Evolutionary conservation across 2,113 vertebrate genomes (phyloP), one percentile per base, ranked within the genome.

Genomic region (Poeciliopsis prolifica): DNA sequence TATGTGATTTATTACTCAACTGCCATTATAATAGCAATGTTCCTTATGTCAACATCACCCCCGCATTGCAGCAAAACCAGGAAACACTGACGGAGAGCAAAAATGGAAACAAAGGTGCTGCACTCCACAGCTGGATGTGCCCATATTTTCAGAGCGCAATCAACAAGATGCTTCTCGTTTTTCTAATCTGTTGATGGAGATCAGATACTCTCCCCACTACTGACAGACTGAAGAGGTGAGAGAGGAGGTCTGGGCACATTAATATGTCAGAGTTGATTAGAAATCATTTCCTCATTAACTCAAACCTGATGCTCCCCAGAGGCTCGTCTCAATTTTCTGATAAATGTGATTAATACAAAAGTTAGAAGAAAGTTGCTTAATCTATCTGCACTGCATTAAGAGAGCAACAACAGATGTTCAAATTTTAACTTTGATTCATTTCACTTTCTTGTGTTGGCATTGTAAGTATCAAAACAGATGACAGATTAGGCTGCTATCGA

Each of bases 261-360:
- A 61, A 37, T n/a, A 72, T 40, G 37, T n/a, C 8, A 9, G 58
- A 37, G 58, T 1, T 33, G 64, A 77, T 71, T 31, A 61, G 8
- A 51, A 74, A 72, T 72, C 7, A 65, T 58, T 78, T 80, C 70
- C 74, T 86, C 48, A 35, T 74, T 72, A 62, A 65, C 48, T 74
- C 15, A 26, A 82, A 35, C 40, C 58, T 4, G 8, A 8, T 0
- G 19, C 51, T 62, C 67, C 70, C 35, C 7, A 2, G 31, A 54
- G 72, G 30, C 63, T 65, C 14, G 14, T 15, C 31, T 30, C 72
- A 63, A 26, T 65, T 72, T 24, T 44, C 24, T 42, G 35, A 37
- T 37, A 64, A 19, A 30, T n/a, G 61, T 26, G 26, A 24, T 40
- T 15, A 12, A 24, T 54, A 29, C 29, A 3, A 51, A 76, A 61